A percentile compares a stretch with the other conserved stretches of the same genome.
Evolutionary conservation across 2,888 invertebrate genomes (phyloP).

Genomic region (Elmis aenea): DNA sequence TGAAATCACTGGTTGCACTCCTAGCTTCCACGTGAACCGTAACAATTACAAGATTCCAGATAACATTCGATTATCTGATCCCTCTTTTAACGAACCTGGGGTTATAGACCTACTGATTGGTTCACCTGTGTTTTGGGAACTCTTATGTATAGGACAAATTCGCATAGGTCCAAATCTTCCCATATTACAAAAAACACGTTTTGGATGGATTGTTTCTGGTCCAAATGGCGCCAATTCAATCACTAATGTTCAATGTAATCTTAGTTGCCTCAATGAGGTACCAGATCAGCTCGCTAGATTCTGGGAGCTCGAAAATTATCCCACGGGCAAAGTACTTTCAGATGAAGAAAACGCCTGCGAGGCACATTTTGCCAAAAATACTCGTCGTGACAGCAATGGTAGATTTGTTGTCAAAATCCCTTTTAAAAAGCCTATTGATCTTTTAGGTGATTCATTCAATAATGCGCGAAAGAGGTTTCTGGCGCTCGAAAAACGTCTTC

Average conservation of each 20-base stretch:
- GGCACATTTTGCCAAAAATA: slow-evolving; percentile 5
- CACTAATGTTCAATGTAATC: slow-evolving; percentile 1
- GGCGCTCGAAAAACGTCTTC: slow-evolving; percentile 1
- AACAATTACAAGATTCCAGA: slow-evolving; percentile 16
- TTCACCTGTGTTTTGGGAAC: slow-evolving; percentile 7
- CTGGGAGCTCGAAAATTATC: slow-evolving; percentile 12
- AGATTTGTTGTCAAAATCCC: slow-evolving; percentile 10
- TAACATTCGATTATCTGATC: slow-evolving; percentile 21
- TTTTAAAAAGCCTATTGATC: background rate
- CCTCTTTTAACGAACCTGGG: slow-evolving; percentile 11
- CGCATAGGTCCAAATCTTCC: slow-evolving; percentile 7
- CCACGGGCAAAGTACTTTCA: background rate
- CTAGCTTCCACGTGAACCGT: slow-evolving; percentile 11
- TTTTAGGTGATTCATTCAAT: slow-evolving; percentile 6
- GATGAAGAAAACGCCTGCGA: slow-evolving; percentile 6
- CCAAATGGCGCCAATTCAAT: background rate
- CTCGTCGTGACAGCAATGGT: background rate
- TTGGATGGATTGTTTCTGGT: slow-evolving; percentile 14
- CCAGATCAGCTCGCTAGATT: slow-evolving; percentile 7
- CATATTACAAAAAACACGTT: slow-evolving; percentile 10
- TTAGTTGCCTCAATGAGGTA: background rate
- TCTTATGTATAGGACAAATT: slow-evolving; percentile 6
- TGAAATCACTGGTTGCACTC: slow-evolving; percentile 22
- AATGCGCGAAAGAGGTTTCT: slow-evolving; percentile 5
- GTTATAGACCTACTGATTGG: slow-evolving; percentile 23